Evolutionary conservation across 2,888 invertebrate genomes (phyloP), one percentile per base, ranked within the genome.

Genomic region (Clistopyga incitator): DNA sequence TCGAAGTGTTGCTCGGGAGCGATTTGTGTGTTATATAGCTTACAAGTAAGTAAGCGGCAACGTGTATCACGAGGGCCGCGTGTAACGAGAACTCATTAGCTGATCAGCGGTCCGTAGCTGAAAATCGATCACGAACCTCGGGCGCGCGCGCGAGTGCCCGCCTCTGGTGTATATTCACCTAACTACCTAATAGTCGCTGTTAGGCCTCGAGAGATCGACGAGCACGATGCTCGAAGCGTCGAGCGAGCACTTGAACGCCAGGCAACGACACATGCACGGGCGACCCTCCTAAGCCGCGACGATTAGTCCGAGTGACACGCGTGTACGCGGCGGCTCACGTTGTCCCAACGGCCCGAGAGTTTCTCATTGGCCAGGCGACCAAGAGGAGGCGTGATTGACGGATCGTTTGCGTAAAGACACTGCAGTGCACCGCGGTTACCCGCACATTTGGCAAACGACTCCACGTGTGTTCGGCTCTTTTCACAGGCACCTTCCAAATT

Each of bases 361-460:
- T 52, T 25, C 77, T 82, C 74, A 84, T 85, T 84, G 85, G 84
- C 45, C 71, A 83, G 52, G 52, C 6, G 23, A 20, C 75, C 59
- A 67, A 71, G 50, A 64, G 76, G 74, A 84, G 85, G 81, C 78
- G 85, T 84, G 85, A 84, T 85, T 77, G 85, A 85, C 85, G 84
- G 77, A 78, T 84, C 77, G 77, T 82, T 84, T 68, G 50, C 61
- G 59, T 47, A 29, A 50, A 59, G 47, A 38, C 68, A 38, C 47
- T 1, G 34, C 20, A 8, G 6, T 23, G 56, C 42, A 23, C n/a
- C 34, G 67, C 23, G 70, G 29, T 20, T 52, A 67, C 45, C 42
- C 45, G 15, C 67, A 45, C 67, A 42, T 18, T 10, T 18, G 64
- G 11, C 6, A 10, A 18, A 0, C 3, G 42, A 3, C 59, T 59